Percentiles rank a stretch among this genome's conserved stretches.
Evolutionary conservation across 2,113 vertebrate genomes (phyloP).

Genomic region (Canis aureus): DNA sequence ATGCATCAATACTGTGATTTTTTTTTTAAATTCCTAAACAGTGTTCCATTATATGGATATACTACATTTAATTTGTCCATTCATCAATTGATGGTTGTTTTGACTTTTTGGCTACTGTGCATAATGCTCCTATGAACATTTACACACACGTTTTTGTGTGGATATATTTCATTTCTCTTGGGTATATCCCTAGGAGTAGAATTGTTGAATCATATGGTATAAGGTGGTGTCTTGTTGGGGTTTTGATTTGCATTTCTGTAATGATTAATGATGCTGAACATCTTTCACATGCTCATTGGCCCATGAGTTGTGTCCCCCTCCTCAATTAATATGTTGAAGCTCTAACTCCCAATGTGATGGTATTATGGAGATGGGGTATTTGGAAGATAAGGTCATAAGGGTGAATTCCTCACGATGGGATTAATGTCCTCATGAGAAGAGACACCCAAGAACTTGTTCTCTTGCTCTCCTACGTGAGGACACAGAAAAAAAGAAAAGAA

Average conservation of each 20-base stretch:
- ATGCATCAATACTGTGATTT: background rate
- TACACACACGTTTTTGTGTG: background rate
- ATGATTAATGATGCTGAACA: background rate
- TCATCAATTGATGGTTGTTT: background rate
- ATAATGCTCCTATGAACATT: background rate
- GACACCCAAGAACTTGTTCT: background rate
- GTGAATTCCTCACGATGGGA: background rate
- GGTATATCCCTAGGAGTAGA: background rate
- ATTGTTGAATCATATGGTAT: background rate
- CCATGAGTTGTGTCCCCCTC: background rate
- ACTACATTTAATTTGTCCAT: background rate
- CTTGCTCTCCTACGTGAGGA: background rate
- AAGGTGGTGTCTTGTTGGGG: background rate
- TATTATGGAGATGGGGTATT: background rate
- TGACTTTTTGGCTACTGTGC: background rate
- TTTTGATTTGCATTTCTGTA: conserved; percentile 7
- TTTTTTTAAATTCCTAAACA: background rate
- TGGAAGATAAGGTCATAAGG: background rate
- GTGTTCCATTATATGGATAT: background rate
- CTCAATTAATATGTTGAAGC: background rate
- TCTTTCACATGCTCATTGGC: background rate
- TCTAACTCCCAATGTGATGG: background rate
- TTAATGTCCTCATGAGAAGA: background rate
- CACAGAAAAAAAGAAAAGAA: background rate
- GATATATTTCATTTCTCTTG: background rate